Base-by-base conservation (phyloP, 2,113 vertebrate genomes). In the Myrmophylax atrothorax region DNA sequence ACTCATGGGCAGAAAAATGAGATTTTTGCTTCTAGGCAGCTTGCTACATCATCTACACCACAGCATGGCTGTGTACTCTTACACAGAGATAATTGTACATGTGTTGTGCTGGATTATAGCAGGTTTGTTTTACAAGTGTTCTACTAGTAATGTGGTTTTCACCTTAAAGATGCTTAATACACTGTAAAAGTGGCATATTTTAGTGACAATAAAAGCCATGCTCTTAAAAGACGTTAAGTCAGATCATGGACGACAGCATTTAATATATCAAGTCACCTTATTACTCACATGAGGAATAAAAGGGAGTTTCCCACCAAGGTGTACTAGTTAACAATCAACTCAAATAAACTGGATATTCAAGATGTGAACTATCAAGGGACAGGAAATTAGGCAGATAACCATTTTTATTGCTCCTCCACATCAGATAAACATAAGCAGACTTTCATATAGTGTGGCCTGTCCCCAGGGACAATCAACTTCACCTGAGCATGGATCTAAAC, bases 1-100 rank as follows among this genome's bases (percentile, higher is more conserved):
- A 33, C 23, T 55, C 1, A 0, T 1, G 0, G 1, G 18, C 38
- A 84, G 6, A 49, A 66, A 64, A 55, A 15, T 4, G 2, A 47
- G 18, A 8, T 19, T 81, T 84, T 55, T 72, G 15, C 28, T 68
- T 64, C 66, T 63, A 50, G 25, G 23, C 23, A 70, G 52, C 25
- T 23, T 62, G 37, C 6, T 17, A 13, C 13, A 31, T n/a, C 38
- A 59, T 7, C 66, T 44, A 22, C 14, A 37, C 5, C 44, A 60
- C 8, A 76, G 49, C 16, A 72, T 1, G 10, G 7, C 16, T 33
- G 38, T 68, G 16, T 10, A 2, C 38, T 14, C 18, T 42, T 56
- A 79, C 23, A 55, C 2, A 0, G 0, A 67, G 7, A 6, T 17
- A 84, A 67, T 9, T 38, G 12, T 37, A 25, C 10, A 26, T 38